Base-by-base conservation (phyloP, 2,888 invertebrate genomes). In the Eudemis profundana region DNA sequence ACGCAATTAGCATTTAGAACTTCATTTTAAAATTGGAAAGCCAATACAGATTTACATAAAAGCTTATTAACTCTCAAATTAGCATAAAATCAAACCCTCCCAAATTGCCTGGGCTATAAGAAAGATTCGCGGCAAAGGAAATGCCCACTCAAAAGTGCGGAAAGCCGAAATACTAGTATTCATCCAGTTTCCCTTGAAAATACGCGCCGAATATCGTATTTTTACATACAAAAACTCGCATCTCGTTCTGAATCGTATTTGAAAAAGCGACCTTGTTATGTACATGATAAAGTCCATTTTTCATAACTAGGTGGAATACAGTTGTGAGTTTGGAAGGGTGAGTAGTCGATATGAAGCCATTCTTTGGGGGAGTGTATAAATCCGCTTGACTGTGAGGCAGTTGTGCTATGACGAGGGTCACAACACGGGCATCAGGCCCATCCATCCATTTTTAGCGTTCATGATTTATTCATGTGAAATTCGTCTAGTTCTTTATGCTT, bases 321-420 rank as follows among this genome's bases (percentile, higher is more conserved):
- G 21, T 38, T 38, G n/a, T 7, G 7, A 53, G 14, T 53, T 53
- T 38, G 53, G 5, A 14, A 17, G 19, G 19, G 38, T 38, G 19
- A 21, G 7, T 12, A 40, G 53, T 38, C 53, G 23, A 53, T 38
- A 51, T 23, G 38, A 53, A 38, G 15, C 38, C 15, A 53, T 38
- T 53, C 23, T 53, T 21, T 19, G 21, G 10, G 21, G 21, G 53
- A 53, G 38, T 38, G 21, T 38, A 44, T 44, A 21, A 36, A 51
- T 38, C 51, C 17, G 21, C 38, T 23, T 53, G 53, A 14, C 38
- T 15, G 19, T 17, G 15, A 53, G 53, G 53, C 38, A 53, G 38
- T 53, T 53, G 23, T 19, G 33, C 21, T 40, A 53, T 53, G 38
- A 53, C 51, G 53, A 53, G 38, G 53, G 51, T 53, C 38, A 38